Conservation (phyloP, 2,888 invertebrate genomes). For the Conistra vaccinii region DNA sequence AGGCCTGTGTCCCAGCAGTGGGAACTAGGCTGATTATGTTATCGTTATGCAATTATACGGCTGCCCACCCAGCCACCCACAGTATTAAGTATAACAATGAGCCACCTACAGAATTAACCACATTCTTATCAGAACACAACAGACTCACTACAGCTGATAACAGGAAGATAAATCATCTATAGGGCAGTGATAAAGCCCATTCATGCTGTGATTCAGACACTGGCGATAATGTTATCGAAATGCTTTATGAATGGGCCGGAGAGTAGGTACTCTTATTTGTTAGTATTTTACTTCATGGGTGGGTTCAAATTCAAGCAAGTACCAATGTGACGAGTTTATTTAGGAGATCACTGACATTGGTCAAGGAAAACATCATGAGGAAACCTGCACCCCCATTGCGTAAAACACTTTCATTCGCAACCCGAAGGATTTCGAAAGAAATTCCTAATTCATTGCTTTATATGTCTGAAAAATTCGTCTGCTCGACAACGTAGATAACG, state of each 20-base stretch:
- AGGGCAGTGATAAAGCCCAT: slow-evolving; percentile 48
- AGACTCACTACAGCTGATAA: slow-evolving; percentile 33
- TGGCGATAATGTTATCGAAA: slow-evolving; percentile 39
- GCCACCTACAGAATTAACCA: slow-evolving; percentile 7
- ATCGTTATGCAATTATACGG: too few relatives aligned
- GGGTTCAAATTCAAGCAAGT: neutral
- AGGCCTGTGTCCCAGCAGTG: too few relatives aligned
- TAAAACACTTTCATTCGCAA: too few relatives aligned
- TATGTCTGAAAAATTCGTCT: too few relatives aligned
- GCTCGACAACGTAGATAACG: too few relatives aligned
- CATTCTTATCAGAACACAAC: slow-evolving; percentile 21
- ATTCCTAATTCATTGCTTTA: too few relatives aligned
- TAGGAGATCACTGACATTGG: too few relatives aligned
- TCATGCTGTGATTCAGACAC: slow-evolving; percentile 48
- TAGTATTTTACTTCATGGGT: neutral
- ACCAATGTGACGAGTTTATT: neutral
- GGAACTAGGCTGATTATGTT: too few relatives aligned
- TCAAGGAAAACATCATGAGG: neutral
- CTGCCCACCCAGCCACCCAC: neutral
- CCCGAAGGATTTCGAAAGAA: too few relatives aligned
- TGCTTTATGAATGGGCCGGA: slow-evolving; percentile 40
- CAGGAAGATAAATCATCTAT: slow-evolving; percentile 43
- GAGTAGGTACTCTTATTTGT: neutral
- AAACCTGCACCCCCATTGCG: neutral
- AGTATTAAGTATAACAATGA: neutral